Evolutionary conservation across 2,113 vertebrate species (phyloP), one percentile per base, ranked within the genome.

Genomic region (Egretta garzetta): DNA sequence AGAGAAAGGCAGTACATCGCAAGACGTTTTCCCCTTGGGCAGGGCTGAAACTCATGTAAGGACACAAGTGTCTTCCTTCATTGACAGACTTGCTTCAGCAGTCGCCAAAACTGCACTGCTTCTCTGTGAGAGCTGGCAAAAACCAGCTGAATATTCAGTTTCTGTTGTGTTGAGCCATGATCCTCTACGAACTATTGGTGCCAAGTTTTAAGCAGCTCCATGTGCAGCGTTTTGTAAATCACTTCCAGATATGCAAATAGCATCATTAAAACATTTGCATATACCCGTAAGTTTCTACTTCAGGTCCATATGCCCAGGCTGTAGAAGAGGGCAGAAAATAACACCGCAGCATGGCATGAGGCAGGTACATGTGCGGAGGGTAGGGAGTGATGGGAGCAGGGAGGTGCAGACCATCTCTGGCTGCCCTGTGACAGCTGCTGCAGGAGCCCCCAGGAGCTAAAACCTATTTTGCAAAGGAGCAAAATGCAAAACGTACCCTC

Each of bases 251-350:
- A 97, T 96, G 96, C 95, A 96, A 97, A 97, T 97, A 87, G 90
- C 95, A 95, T 96, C 93, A 97, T 97, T 97, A 97, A 96, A 96
- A 92, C 92, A 96, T 97, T 97, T 96, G 95, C 97, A 97, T 97
- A 97, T 88, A 93, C 41, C 88, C 86, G 1, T 93, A 96, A 94
- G 93, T 94, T 96, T 92, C 85, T 94, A 47, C 86, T 97, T 63
- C 77, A 52, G 83, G 92, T 93, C 95, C 96, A 95, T 97, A 97
- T 96, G 96, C 94, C 94, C 94, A 96, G 93, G 94, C 88, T 87
- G 79, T n/a, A 62, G 91, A 82, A 91, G 77, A 91, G 94, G 96
- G 92, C 96, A 96, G 80, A 93, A 96, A 96, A 93, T 37, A 91
- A 80, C 1, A 28, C 87, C 20, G 24, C 60, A 28, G 81, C 52